Conservation (phyloP, 2,888 invertebrate species). For the Morpho helenor region DNA sequence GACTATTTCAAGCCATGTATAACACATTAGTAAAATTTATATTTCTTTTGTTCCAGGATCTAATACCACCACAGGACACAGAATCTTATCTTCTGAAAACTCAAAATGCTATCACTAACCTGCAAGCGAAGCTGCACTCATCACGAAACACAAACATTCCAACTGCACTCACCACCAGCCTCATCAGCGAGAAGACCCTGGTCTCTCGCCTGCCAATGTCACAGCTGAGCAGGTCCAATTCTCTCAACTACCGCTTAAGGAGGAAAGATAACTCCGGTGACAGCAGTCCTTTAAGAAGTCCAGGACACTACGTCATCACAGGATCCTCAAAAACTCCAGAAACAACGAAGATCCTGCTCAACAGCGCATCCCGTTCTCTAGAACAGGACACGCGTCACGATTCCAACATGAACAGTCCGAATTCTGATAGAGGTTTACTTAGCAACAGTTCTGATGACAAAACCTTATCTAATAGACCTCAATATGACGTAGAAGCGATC, state of each 20-base stretch:
- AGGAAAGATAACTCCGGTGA: conserved; percentile 59
- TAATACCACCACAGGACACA: conserved; percentile 72
- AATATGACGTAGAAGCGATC: conserved; percentile 56
- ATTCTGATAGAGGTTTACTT: conserved; percentile 51
- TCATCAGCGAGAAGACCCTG: conserved; percentile 68
- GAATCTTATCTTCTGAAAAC: conserved; percentile 79
- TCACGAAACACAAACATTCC: conserved; percentile 56
- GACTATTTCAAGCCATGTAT: neutral
- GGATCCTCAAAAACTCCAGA: conserved; percentile 62
- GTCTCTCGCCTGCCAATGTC: conserved; percentile 67
- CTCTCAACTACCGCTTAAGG: conserved; percentile 67
- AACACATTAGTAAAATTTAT: neutral
- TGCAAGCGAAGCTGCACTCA: conserved; percentile 78
- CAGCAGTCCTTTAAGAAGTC: conserved; percentile 66
- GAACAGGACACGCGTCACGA: conserved; percentile 57
- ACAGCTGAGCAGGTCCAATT: conserved; percentile 69
- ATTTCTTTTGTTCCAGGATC: conserved; percentile 61
- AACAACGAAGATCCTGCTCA: conserved; percentile 51
- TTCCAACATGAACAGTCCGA: conserved; percentile 69
- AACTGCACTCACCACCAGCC: conserved; percentile 60
- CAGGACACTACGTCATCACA: conserved; percentile 69
- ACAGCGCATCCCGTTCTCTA: conserved; percentile 60
- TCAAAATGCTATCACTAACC: conserved; percentile 80
- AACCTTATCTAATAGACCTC: conserved; percentile 62
- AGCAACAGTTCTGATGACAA: conserved; percentile 72